These are phyloP conservation scores for Acrocephalus arundinaceus DNA, from an alignment of 2,113 vertebrate genomes.

Conservation along the genomic window DNA sequence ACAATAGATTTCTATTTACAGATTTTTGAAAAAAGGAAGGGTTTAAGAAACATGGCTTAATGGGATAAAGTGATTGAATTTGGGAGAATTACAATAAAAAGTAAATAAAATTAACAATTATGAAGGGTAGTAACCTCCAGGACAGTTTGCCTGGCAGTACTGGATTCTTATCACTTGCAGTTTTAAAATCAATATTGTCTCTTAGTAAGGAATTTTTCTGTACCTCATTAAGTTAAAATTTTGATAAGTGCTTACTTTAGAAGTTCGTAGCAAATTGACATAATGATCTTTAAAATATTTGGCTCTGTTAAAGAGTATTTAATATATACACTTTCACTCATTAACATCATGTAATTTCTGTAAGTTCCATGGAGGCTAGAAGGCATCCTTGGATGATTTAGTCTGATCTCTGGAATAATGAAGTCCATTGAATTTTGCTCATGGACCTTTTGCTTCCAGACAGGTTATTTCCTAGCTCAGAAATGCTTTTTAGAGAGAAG, in stretches of 20 bases:
- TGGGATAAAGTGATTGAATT: not conserved
- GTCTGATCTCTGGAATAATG: not conserved
- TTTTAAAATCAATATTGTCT: not conserved
- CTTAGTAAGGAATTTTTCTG: not conserved
- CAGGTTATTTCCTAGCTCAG: not conserved
- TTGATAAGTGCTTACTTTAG: not conserved
- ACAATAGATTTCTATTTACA: not conserved
- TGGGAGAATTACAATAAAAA: not conserved
- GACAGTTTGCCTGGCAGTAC: not conserved
- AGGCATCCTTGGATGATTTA: not conserved
- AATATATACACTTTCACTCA: not conserved
- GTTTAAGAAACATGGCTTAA: not conserved
- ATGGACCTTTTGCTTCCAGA: not conserved
- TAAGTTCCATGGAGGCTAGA: not conserved
- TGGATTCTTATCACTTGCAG: not conserved
- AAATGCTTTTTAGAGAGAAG: not conserved
- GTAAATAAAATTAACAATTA: not conserved
- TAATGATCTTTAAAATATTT: not conserved
- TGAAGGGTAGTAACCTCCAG: not conserved
- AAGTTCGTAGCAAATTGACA: not conserved
- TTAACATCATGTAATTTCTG: not conserved
- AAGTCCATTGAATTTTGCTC: not conserved
- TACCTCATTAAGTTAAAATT: not conserved
- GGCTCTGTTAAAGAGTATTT: not conserved
- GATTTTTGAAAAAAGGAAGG: not conserved